Base-by-base conservation (phyloP, 2,797 vertebrate species). In the Eospalax fontanierii region DNA sequence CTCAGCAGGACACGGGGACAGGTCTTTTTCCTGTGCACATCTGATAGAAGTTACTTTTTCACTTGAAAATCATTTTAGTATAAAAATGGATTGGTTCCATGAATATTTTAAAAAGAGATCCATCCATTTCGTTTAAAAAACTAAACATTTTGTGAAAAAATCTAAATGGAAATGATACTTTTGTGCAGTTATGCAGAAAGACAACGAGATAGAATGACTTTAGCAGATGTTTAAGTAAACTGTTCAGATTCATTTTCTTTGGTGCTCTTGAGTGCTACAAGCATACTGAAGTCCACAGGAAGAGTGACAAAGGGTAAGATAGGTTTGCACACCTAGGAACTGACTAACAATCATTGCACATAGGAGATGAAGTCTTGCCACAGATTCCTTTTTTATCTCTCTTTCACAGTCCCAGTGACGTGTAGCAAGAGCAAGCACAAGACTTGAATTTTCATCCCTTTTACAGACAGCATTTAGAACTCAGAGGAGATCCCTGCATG, bases 91-190 rank as follows among this genome's bases (percentile, higher is more conserved):
- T 79, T 2, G 30, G 24, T 93, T 95, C 19, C 4, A 19, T 43
- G 22, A 86, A 63, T 65, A n/a, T 86, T 79, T 78, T 65, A 11
- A 85, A 78, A 94, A 92, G 40, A 80, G 54, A 65, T 35, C 70
- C 33, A 33, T 43, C 43, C 6, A 14, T 83, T 66, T 92, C 21
- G 33, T 94, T 86, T 86, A 75, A 85, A 74, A 95, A 93, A 92
- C 15, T 63, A 87, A 93, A 33, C 54, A n/a, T 50, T 54, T 74
- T 79, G 65, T 94, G 92, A 89, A 26, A 71, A 70, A n/a, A n/a
- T 50, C 71, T 74, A 28, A 88, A 76, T 79, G 79, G 50, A 92
- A 46, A 4, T 33, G 76, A 35, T 40, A 65, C 61, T 40, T 87
- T 65, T 9, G 18, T 43, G 40, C 86, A 80, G 22, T 80, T 66